Evolutionary conservation across 2,113 vertebrate genomes (phyloP).

Genomic region (Nipponia nippon): DNA sequence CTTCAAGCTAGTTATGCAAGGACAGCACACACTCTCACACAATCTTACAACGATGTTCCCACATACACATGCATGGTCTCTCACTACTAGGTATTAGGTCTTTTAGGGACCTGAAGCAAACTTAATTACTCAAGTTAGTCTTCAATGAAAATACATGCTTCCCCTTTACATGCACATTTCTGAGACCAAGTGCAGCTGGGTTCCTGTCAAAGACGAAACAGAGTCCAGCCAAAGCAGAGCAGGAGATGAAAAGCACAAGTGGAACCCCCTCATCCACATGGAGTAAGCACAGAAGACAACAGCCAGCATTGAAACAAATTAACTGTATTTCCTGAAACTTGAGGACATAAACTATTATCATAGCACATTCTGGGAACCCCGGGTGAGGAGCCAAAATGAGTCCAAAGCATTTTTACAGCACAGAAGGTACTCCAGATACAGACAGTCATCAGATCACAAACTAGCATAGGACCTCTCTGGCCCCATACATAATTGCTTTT

Average conservation of each 20-base stretch:
- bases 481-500: not conserved
- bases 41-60: not conserved
- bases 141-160: not conserved
- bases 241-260: not conserved
- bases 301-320: not conserved
- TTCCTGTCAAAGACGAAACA: not conserved
- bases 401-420: not conserved
- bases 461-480: not conserved
- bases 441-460: not conserved
- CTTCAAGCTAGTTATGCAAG: not conserved
- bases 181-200: not conserved
- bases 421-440: not conserved
- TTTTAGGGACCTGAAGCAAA: not conserved
- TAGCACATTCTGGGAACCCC: not conserved
- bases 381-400: not conserved
- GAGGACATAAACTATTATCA: not conserved
- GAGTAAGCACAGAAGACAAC: not conserved
- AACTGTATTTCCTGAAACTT: not conserved
- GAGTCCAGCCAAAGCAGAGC: no score
- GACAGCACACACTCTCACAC: not conserved
- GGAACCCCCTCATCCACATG: accelerated
- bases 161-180: not conserved
- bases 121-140: not conserved
- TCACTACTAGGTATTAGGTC: accelerated
- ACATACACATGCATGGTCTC: not conserved